Evolutionary conservation across 2,113 vertebrate genomes (phyloP).

Genomic region (Okapia johnstoni): DNA sequence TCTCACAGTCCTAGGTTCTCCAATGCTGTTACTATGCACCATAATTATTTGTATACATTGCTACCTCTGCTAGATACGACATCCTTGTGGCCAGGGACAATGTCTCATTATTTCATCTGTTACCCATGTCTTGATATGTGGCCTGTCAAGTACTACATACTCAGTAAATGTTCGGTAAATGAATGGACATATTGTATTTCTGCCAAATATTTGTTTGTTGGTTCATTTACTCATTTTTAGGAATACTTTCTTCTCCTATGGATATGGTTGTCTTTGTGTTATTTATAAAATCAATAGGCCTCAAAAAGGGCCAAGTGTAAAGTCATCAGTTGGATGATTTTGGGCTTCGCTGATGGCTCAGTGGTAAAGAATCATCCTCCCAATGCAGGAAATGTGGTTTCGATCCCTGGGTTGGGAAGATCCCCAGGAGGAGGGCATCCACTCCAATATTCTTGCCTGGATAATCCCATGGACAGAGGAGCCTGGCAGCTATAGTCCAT

Average conservation of each 20-base stretch:
- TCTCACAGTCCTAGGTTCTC: neutral
- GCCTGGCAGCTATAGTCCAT: neutral
- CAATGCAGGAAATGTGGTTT: neutral
- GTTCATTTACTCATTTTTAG: neutral
- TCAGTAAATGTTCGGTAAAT: neutral
- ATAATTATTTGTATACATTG: neutral
- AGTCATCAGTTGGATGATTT: neutral
- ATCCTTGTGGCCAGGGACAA: neutral
- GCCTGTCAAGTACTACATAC: neutral
- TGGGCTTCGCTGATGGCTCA: neutral
- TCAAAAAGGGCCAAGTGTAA: neutral
- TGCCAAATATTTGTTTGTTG: neutral
- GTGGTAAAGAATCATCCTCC: neutral
- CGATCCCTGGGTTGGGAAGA: neutral
- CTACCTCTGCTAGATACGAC: neutral
- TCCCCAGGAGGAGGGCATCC: neutral
- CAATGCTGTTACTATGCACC: neutral
- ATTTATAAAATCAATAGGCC: neutral
- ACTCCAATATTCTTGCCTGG: neutral
- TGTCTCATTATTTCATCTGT: neutral
- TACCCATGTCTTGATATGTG: neutral
- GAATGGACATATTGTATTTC: neutral
- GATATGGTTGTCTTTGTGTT: neutral
- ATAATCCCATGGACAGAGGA: neutral
- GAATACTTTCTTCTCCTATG: constrained; percentile 29